A percentile compares a stretch with the other conserved stretches of the same genome.
These are phyloP conservation scores for Pangasius krempfi DNA, from an alignment of 2,797 vertebrate genomes.

Conservation along the genomic window DNA sequence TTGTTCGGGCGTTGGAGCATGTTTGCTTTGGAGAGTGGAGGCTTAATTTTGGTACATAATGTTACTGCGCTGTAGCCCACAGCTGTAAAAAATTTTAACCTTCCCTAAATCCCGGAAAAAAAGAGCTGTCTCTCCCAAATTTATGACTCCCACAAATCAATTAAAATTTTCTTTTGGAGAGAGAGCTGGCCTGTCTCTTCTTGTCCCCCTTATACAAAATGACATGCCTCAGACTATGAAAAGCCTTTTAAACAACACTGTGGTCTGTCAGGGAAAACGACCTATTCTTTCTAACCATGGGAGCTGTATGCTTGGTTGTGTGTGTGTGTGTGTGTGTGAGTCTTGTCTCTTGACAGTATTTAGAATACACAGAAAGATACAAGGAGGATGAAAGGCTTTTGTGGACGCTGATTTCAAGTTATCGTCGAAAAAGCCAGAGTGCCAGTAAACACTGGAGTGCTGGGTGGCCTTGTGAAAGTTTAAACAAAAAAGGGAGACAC, in stretches of 20 bases:
- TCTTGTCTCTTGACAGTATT: constrained; percentile 59
- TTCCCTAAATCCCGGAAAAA: constrained; percentile 37
- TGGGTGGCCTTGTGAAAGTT: constrained; percentile 60
- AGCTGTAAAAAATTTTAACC: constrained; percentile 51
- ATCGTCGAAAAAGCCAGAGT: constrained; percentile 53
- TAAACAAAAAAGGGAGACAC: constrained; percentile 53
- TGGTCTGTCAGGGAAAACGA: constrained; percentile 49
- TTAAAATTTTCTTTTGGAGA: constrained; percentile 45
- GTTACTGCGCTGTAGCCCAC: constrained; percentile 30
- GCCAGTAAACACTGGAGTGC: constrained; percentile 56
- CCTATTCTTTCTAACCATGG: constrained; percentile 50
- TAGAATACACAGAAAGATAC: constrained; percentile 59
- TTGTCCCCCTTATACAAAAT: constrained; percentile 46
- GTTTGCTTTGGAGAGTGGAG: constrained; percentile 52
- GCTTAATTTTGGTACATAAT: constrained; percentile 37
- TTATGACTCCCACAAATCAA: constrained; percentile 57
- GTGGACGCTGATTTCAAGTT: constrained; percentile 58
- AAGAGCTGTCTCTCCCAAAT: constrained; percentile 41
- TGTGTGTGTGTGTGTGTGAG: constrained; percentile 39
- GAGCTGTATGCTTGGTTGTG: constrained; percentile 23
- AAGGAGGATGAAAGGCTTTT: constrained; percentile 58
- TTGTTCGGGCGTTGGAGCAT: constrained; percentile 47
- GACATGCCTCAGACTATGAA: constrained; percentile 47
- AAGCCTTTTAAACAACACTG: constrained; percentile 58
- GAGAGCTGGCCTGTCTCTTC: constrained; percentile 51